phyloP scores from a whole-genome alignment of 2,113 vertebrate species.

The Solea solea region DNA sequence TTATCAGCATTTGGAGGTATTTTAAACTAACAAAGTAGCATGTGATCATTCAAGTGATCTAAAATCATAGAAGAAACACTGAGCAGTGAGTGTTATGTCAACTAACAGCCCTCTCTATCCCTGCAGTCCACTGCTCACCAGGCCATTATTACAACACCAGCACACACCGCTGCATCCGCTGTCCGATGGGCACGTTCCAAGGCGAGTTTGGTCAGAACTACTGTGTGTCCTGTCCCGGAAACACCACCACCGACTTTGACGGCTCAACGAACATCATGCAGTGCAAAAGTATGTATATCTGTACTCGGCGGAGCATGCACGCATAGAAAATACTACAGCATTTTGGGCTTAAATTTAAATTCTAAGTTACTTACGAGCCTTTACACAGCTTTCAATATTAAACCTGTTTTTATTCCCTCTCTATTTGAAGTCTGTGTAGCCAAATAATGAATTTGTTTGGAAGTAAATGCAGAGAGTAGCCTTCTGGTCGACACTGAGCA shows the following conservation, averaged over 20 bases:
- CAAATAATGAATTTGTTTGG: no score
- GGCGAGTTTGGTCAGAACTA: conserved; percentile 95
- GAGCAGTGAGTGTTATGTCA: background rate
- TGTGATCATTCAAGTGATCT: no score
- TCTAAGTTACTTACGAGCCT: no score
- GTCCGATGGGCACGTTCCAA: conserved; percentile 88
- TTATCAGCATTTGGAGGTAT: no score
- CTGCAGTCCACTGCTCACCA: conserved; percentile 93
- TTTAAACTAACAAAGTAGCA: background rate
- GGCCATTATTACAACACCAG: conserved; percentile 97
- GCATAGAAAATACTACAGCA: background rate
- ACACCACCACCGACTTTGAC: conserved; percentile 96
- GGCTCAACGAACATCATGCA: conserved; percentile 95
- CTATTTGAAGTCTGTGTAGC: no score
- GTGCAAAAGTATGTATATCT: conserved; percentile 90
- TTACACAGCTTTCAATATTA: no score
- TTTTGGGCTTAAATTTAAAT: background rate
- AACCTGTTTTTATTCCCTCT: no score
- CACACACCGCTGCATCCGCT: conserved; percentile 97
- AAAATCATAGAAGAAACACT: background rate
- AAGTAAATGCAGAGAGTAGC: no score
- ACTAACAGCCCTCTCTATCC: conserved; percentile 4
- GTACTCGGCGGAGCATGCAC: background rate
- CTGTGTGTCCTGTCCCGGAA: conserved; percentile 93
- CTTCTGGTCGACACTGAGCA: no score